Evolutionary conservation across 2,113 vertebrate species (phyloP), one percentile per base, ranked within the genome.

Genomic region (Daphoenositta chrysoptera): DNA sequence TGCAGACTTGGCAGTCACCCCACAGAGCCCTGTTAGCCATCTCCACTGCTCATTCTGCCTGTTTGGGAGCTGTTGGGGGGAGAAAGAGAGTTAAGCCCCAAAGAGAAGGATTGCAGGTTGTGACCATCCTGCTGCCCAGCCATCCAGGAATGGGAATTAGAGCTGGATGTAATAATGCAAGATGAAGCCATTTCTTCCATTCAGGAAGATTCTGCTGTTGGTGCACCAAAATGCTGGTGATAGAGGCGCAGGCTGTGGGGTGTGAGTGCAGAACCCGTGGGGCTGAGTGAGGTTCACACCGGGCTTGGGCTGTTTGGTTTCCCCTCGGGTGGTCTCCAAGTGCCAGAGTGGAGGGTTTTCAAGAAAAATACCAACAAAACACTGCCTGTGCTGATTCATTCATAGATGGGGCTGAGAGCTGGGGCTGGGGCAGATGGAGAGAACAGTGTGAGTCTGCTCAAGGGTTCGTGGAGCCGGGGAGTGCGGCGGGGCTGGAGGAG

Each of bases 171-270:
- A 24, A 44, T 56, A 89, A 42, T 20, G 37, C 15, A n/a, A 57
- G 91, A 44, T 85, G 33, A 88, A 87, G 35, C 47, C 16, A 9
- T 79, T 75, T 63, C n/a, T 53, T 94, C 69, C 68, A n/a, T 72
- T 63, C n/a, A 58, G 77, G 60, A 87, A 37, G 78, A 33, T 80
- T 89, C 84, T 27, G 75, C 69, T 61, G 81, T 45, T 7, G 17
- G 31, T 0, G 0, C 1, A 42, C 82, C 53, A 35, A 14, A 60
- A 18, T 2, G 1, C 37, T 1, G 4, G 42, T 40, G 88, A 68
- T 31, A 1, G 2, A 53, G 42, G 37, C 0, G 0, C 37, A 31
- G 11, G 9, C 64, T 39, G 28, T 0, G 0, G 72, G 51, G 33
- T n/a, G 57, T 28, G 39, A 81, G 44, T 26, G 24, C 15, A 12